phyloP scores from a whole-genome alignment of 1,140 invertebrate genomes.

The Melitaea cinxia region DNA sequence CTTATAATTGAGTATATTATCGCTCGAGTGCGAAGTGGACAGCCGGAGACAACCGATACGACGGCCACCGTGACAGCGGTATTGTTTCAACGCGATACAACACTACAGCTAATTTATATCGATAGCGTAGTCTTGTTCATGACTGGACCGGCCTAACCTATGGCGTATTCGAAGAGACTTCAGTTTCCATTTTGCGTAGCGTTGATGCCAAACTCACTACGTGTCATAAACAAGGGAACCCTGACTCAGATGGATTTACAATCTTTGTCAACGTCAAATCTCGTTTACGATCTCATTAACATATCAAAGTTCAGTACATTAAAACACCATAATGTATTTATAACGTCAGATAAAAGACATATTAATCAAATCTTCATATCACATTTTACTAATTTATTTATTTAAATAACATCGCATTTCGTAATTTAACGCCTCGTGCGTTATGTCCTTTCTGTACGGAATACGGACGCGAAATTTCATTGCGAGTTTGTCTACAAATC shows the following conservation, averaged over 20 bases:
- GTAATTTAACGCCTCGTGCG: constrained; percentile 35
- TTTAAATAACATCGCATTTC: constrained; percentile 7
- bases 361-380: background rate
- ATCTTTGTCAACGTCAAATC: constrained; percentile 23
- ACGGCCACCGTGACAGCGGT: constrained; percentile 74
- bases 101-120: constrained; percentile 75
- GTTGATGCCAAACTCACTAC: constrained; percentile 40
- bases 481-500: constrained; percentile 31
- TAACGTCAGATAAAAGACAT: background rate
- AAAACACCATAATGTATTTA: background rate
- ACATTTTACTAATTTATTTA: background rate
- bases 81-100: constrained; percentile 73
- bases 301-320: background rate
- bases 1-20: constrained; percentile 38
- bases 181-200: constrained; percentile 40
- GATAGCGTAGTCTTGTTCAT: constrained; percentile 70
- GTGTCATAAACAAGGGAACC: constrained; percentile 50
- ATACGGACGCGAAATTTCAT: constrained; percentile 33
- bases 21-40: constrained; percentile 54
- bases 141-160: constrained; percentile 49
- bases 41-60: constrained; percentile 66
- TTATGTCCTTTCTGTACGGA: constrained; percentile 26
- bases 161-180: constrained; percentile 38
- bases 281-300: constrained; percentile 11
- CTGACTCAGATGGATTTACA: constrained; percentile 37